Evolutionary conservation across 2,888 invertebrate species (phyloP).

Genomic region (Luperina nickerlii): DNA sequence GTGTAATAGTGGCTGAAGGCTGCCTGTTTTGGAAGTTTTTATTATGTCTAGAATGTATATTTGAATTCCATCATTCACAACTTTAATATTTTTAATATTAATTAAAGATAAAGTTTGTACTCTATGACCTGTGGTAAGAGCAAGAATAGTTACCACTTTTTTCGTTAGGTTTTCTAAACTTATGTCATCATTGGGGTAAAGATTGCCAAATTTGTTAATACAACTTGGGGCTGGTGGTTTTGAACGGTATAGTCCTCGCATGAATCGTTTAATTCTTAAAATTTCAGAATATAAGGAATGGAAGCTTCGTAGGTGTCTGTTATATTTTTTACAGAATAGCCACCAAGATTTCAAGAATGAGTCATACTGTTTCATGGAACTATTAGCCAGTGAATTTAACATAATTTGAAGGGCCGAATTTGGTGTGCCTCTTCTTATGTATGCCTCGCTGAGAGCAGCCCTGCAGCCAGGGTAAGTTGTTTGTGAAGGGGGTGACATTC

Average conservation of each 20-base stretch:
- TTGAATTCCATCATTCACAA: slow-evolving; percentile 1
- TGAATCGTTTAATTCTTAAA: slow-evolving; percentile 10
- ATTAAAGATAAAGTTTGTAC: slow-evolving; percentile 1
- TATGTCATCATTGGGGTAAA: neutral
- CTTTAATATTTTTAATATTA: neutral
- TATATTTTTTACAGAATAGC: too few species aligned
- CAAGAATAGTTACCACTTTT: slow-evolving; percentile 2
- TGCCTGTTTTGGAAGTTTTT: too few species aligned
- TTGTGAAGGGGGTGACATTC: neutral
- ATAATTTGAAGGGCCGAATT: neutral
- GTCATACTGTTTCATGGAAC: slow-evolving; percentile 4
- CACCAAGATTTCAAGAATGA: neutral
- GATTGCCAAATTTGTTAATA: neutral
- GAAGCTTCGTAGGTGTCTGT: too few species aligned
- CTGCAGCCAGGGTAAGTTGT: slow-evolving; percentile 20
- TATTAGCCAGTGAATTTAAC: neutral
- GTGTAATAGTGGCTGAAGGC: too few species aligned
- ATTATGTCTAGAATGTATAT: neutral
- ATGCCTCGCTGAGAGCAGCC: slow-evolving; percentile 11
- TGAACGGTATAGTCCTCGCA: neutral
- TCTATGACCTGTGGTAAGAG: neutral
- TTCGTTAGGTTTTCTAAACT: neutral
- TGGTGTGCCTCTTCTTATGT: neutral
- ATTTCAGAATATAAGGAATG: neutral
- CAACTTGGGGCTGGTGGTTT: slow-evolving; percentile 3